Evolutionary conservation across 2,797 vertebrate genomes (phyloP), one percentile per base, ranked within the genome.

Genomic region (Pangasius mekongensis): DNA sequence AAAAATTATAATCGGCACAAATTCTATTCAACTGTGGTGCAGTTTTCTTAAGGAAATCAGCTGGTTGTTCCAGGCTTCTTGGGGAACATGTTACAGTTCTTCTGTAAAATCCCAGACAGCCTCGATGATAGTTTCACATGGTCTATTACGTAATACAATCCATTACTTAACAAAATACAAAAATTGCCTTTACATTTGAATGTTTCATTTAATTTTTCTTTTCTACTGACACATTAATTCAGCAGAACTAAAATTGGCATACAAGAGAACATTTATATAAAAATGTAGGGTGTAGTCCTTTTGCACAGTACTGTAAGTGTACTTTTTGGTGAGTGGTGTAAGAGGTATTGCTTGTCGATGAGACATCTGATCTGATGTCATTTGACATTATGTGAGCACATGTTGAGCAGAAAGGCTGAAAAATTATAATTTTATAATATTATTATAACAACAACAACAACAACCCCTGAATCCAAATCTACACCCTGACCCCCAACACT

Each of bases 281-380:
- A 80, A 56, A n/a, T 74, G 24, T 52, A 49, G 13, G 43, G 24
- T 76, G 43, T 47, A 16, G 18, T 39, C 36, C 36, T 43, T 76
- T 49, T 43, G 2, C 13, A 76, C 5, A 7, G 43, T n/a, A 49
- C 2, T n/a, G 24, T n/a, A 30, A 56, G 24, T 20, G 16, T 10
- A 60, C 16, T 69, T 62, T 49, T 60, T 84, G 27, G 24, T 87
- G 9, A 67, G 43, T 13, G 14, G 49, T 71, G 64, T 22, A 69
- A 66, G 18, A n/a, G 13, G 20, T 24, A 13, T 64, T 69, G 66
- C 86, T 76, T 54, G 56, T 33, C 43, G 13, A 33, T 64, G 56
- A 36, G n/a, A 78, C 49, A 85, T 58, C 11, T 78, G 62, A 69
- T 85, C 36, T 80, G 9, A 66, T 52, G 9, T 88, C 58, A 64